A percentile compares a stretch with the other conserved stretches of the same genome.
These are phyloP conservation scores for Ommatoiulus sabulosus DNA, from an alignment of 2,888 invertebrate species.

Conservation along the genomic window DNA sequence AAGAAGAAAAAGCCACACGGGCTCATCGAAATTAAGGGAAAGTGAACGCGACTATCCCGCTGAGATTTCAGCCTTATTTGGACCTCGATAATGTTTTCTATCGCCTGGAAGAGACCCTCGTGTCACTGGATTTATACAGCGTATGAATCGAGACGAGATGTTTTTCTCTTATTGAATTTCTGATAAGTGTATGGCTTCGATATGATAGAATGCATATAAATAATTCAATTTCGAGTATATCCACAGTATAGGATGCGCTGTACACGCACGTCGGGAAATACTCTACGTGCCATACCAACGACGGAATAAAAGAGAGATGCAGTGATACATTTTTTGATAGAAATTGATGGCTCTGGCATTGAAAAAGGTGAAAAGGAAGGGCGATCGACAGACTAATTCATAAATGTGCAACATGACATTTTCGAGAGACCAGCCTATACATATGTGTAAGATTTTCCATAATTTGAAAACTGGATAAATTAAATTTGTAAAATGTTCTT, in stretches of 20 bases:
- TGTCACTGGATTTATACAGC: slow-evolving; percentile 32
- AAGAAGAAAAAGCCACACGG: not conserved
- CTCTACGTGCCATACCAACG: not conserved
- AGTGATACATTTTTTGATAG: not conserved
- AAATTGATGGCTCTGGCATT: not conserved
- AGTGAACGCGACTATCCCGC: not conserved
- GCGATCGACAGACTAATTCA: not conserved
- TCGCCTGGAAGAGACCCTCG: not conserved
- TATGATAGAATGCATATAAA: slow-evolving; percentile 44
- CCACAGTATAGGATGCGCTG: too few species aligned
- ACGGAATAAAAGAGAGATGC: not conserved
- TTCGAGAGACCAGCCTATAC: too few species aligned
- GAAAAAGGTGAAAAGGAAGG: not conserved
- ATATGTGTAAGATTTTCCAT: not conserved
- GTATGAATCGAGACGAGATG: slow-evolving; percentile 4
- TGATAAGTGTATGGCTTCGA: slow-evolving; percentile 18
- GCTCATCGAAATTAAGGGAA: not conserved
- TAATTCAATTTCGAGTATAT: slow-evolving; percentile 27
- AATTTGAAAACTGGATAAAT: not conserved
- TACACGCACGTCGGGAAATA: not conserved
- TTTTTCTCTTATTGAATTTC: slow-evolving; percentile 41
- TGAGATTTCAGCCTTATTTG: slow-evolving; percentile 19
- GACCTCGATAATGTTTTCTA: slow-evolving; percentile 6
- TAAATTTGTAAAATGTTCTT: not conserved
- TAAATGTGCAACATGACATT: not conserved